phyloP scores from a whole-genome alignment of 2,797 vertebrate species.

The Myotis pilosus region DNA sequence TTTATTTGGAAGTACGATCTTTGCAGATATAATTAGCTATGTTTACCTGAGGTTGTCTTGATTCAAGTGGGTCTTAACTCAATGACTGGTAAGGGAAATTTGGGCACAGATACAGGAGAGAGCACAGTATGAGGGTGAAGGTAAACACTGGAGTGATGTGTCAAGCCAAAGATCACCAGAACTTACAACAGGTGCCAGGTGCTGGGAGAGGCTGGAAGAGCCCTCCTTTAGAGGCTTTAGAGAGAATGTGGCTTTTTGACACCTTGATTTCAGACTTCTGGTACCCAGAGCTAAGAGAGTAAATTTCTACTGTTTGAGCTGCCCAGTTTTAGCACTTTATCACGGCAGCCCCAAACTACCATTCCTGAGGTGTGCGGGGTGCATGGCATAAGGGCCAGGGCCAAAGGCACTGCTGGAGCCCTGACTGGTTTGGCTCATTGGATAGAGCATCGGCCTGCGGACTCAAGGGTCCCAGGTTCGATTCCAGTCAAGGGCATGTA shows the following conservation, averaged over 20 bases:
- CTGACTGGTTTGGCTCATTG: too few relatives aligned
- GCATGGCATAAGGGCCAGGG: background rate
- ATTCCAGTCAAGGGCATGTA: too few relatives aligned
- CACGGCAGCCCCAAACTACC: background rate
- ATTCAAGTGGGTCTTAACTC: too few relatives aligned
- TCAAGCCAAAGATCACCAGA: rapidly evolving
- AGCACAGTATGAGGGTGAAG: rapidly evolving
- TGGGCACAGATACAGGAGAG: background rate
- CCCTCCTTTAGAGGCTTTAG: too few relatives aligned
- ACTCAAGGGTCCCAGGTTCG: too few relatives aligned
- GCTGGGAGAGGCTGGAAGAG: background rate
- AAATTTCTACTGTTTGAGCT: background rate
- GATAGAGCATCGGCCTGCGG: too few relatives aligned
- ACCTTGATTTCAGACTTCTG: background rate
- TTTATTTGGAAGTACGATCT: background rate
- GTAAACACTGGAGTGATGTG: rapidly evolving
- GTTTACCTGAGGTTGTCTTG: rapidly evolving
- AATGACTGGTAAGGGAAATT: background rate
- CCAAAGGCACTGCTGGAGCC: background rate
- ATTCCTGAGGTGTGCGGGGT: too few relatives aligned
- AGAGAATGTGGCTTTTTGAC: rapidly evolving
- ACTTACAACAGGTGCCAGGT: too few relatives aligned
- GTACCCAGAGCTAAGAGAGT: background rate
- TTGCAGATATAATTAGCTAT: background rate
- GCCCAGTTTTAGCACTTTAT: background rate